Evolutionary conservation across 2,888 invertebrate genomes (phyloP), one percentile per base, ranked within the genome.

Genomic region (Hetaerina titia): DNA sequence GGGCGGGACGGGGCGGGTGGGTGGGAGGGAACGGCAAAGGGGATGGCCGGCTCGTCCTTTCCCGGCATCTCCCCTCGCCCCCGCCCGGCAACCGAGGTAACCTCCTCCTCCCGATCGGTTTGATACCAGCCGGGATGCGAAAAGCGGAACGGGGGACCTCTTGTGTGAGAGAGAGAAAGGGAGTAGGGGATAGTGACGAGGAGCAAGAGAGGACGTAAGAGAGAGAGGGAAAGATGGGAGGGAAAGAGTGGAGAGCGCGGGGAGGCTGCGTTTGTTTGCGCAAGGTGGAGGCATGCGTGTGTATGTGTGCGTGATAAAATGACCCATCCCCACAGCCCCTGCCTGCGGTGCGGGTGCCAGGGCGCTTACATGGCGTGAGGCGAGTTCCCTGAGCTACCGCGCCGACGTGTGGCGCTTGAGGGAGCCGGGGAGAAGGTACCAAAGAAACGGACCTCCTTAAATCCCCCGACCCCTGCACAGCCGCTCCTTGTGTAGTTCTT

Each of bases 401-500:
- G 22, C 81, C 81, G 25, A 5, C 15, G 31, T 31, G 69, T 11
- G 31, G 13, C 2, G 69, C 13, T 13, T 11, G 81, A 31, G 31
- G 81, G 15, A 25, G 81, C 25, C 25, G 31, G 69, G 9, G n/a
- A n/a, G 69, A 69, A 69, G 69, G 69, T 69, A n/a, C 81, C 25
- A 31, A 81, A 81, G 81, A 81, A 81, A 81, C 81, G 81, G 90
- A 63, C 69, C 92, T 69, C 69, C 92, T 92, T 92, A 92, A 92
- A 92, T 69, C 64, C 92, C 69, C 92, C 64, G 25, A 19, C 89
- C 89, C 89, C n/a, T 13, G 25, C 25, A n/a, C 31, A 81, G 25
- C 81, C 81, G n/a, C n/a, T 92, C 92, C 92, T 69, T 69, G 45
- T 92, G 92, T 92, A 92, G 45, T 92, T 92, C 92, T 92, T 92